Evolutionary conservation across 2,888 invertebrate species (phyloP), one percentile per base, ranked within the genome.

Genomic region (Dolichopus griseipennis): DNA sequence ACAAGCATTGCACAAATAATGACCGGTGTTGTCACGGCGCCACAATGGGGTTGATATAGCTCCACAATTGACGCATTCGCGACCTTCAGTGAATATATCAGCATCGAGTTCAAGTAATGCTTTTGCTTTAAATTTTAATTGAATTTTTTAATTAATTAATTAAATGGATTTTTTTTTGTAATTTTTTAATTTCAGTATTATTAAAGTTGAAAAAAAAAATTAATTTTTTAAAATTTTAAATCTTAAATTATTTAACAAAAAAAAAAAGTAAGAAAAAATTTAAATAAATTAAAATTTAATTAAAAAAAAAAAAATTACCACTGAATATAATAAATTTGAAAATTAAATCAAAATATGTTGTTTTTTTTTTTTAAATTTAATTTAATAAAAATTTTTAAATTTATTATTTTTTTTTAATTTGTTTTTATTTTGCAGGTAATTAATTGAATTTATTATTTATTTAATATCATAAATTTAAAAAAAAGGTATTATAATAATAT

Each of bases 1-100:
- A 85, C 99, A 99, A 73, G 98, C 98, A 87, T 99, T 99, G 89
- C 99, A 99, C 77, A 98, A 89, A 85, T 97, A 98, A 85, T 98
- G 97, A 73, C 98, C 98, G 77, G 95, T 96, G 82, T 95, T 95
- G 87, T 99, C 98, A 81, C 99, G 89, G 75, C 98, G 89, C 99
- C 98, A 98, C 75, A 98, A 87, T 72, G 98, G 97, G 75, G 98
- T 99, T 76, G 93, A 93, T 81, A 94, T 94, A 74, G 96, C 95
- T 76, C 97, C 97, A 84, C 97, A 97, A 86, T 97, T 97, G 71
- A 97, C 96, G 85, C 97, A 97, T 84, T 97, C 97, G 75, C 98
- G 89, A 66, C 96, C 97, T 83, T 98, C 98, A 78, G 85, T 81
- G 78, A 80, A 81, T 77, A 80, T 78, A 78, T 82, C 82, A 78